Base-by-base conservation (phyloP, 2,113 vertebrate genomes). In the Orientallactaga bullata region DNA sequence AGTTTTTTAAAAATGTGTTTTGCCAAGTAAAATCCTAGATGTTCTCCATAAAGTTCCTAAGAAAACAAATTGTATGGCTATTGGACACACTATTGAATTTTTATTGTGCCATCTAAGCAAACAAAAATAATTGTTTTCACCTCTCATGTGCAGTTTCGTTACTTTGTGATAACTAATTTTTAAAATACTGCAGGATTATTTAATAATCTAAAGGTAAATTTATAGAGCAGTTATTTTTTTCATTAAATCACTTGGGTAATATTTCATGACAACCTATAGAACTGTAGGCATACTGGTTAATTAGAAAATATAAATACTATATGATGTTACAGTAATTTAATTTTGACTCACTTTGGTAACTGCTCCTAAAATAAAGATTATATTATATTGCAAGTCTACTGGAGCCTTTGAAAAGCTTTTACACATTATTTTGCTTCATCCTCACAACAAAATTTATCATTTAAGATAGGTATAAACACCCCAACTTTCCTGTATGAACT, bases 1-100 rank as follows among this genome's bases (percentile, higher is more conserved):
- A n/a, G 7, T 88, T 83, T 83, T 91, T 79, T 21, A 81, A 32
- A 95, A 94, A 69, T 73, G 88, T 74, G 72, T 95, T 91, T 78
- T 91, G 39, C 65, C 65, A 72, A 95, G 16, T n/a, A 89, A 80
- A 89, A 66, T 89, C 12, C 88, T 63, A 8, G 18, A 32, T 79
- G 4, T 74, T 95, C n/a, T 84, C n/a, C 24, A 87, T 18, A 78
- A 30, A 71, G 4, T 92, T 90, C 10, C 55, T 61, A 90, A 94
- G 61, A 58, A 88, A 95, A 85, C 32, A 83, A 88, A 35, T 32
- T 39, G 6, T 5, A 28, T 47, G 4, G 7, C 8, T 35, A 63
- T 71, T 39, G 77, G 58, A 78, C 3, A 11, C 7, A 74, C 83
- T 92, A 85, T 35, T 91, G 37, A 37, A 28, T 94, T 92, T 91